These are phyloP conservation scores for Irena cyanogastra DNA, from an alignment of 2,113 vertebrate species.

Conservation along the genomic window DNA sequence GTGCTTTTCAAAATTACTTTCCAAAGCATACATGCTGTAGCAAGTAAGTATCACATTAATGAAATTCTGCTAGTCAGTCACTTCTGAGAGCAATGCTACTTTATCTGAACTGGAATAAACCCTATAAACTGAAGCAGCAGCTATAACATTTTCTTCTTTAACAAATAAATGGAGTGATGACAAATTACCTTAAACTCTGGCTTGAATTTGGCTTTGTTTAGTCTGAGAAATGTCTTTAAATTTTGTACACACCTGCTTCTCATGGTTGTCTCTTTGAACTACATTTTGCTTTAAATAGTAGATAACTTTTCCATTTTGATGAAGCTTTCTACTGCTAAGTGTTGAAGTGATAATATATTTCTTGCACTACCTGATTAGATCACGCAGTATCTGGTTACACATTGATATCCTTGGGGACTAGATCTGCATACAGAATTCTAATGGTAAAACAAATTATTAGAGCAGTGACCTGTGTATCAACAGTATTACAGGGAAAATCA, in stretches of 20 bases:
- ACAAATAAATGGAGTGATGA: not conserved
- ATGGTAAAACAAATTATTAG: slow-evolving; percentile 22
- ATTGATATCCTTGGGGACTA: not conserved
- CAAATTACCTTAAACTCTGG: not conserved
- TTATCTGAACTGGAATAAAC: slow-evolving; percentile 3
- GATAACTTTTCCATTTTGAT: not conserved
- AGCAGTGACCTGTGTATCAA: slow-evolving; percentile 5
- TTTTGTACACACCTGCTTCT: not conserved
- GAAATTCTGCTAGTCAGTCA: not conserved
- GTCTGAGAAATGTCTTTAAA: not conserved
- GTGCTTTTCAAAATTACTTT: not conserved
- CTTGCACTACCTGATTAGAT: slow-evolving; percentile 3
- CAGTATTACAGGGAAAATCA: slow-evolving; percentile 11
- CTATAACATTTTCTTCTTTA: not conserved
- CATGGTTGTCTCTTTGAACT: not conserved
- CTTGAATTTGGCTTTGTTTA: not conserved
- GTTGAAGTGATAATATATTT: not conserved
- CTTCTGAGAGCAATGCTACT: not conserved
- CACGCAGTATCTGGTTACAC: slow-evolving; percentile 3
- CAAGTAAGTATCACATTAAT: not conserved
- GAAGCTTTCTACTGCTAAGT: not conserved
- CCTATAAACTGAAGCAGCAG: not conserved
- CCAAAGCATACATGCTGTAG: not conserved
- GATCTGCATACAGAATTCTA: slow-evolving; percentile 31
- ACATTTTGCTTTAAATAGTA: not conserved